phyloP scores from a whole-genome alignment of 2,888 invertebrate species.

The Pseudococcus longispinus region DNA sequence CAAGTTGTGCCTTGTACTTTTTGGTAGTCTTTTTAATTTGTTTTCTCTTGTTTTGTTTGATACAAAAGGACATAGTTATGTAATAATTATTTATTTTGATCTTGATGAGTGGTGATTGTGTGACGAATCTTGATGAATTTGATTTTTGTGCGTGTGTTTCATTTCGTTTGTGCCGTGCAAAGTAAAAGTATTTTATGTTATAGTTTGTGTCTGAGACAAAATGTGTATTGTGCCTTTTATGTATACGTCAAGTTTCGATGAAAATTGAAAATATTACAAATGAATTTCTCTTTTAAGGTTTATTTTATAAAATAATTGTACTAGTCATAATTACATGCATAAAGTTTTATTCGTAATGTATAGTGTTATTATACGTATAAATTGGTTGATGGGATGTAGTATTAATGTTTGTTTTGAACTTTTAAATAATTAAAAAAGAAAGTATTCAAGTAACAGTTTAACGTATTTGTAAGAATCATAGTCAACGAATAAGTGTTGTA shows the following conservation, averaged over 20 bases:
- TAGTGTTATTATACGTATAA: neutral
- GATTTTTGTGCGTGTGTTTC: neutral
- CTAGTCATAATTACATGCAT: conserved; percentile 31
- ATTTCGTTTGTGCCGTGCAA: neutral
- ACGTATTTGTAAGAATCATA: conserved; percentile 25
- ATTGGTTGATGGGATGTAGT: conserved; percentile 29
- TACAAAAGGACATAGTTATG: neutral
- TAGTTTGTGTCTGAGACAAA: neutral
- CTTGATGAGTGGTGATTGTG: neutral
- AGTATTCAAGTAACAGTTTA: conserved; percentile 21
- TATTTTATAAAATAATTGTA: conserved; percentile 19
- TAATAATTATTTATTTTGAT: neutral
- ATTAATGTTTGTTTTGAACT: conserved; percentile 29
- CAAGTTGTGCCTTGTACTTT: conserved; percentile 15
- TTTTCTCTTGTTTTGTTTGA: conserved; percentile 15
- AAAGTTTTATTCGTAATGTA: conserved; percentile 31
- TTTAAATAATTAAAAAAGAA: neutral
- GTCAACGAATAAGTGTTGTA: conserved; percentile 29
- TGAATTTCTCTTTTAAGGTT: neutral
- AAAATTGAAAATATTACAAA: neutral
- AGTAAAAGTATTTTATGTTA: neutral
- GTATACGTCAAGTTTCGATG: neutral
- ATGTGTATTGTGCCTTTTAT: neutral
- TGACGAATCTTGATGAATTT: neutral
- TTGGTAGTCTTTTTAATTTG: neutral